These are phyloP conservation scores for mouse (Mus musculus) DNA, from an alignment of 2,113 vertebrate species.

Conservation along the genomic window GRCm39 chr3:152238001-152238500, in stretches of 20 bases:
- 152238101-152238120: neutral
- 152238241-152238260: neutral
- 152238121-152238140: neutral
- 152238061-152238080: neutral
- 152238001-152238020: neutral
- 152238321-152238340: conserved; percentile 9
- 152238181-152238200: neutral
- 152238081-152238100: neutral
- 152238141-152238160: neutral
- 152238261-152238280: too few species aligned
- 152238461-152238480: neutral
- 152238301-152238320: neutral
- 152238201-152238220: neutral
- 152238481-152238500: neutral
- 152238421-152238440: neutral
- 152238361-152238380: neutral
- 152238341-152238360: neutral
- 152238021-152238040: neutral
- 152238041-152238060: neutral
- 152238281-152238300: neutral
- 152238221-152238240: neutral
- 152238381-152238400: neutral
- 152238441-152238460: neutral
- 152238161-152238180: neutral
- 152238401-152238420: neutral